phyloP scores from a whole-genome alignment of 1,140 invertebrate genomes.

The Linepithema humile region DNA sequence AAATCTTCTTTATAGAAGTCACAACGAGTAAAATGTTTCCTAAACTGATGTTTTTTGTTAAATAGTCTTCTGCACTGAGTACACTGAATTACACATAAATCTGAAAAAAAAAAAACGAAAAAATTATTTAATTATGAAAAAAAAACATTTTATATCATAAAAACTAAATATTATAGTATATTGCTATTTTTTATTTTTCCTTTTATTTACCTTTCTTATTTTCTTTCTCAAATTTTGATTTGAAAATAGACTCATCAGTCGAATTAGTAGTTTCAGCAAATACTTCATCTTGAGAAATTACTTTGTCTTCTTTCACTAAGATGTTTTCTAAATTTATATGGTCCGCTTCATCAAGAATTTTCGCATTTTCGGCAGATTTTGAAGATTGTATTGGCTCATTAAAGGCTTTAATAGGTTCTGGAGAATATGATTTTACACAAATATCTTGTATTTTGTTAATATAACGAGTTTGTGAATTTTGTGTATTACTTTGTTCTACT shows the following conservation, averaged over 20 bases:
- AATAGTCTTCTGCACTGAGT: slow-evolving; percentile 65
- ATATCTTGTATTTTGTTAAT: not conserved
- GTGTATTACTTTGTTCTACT: not conserved
- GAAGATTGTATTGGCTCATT: not conserved
- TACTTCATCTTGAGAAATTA: not conserved
- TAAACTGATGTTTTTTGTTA: slow-evolving; percentile 64
- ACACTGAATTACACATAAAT: slow-evolving; percentile 65
- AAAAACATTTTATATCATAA: not conserved
- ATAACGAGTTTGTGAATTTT: not conserved
- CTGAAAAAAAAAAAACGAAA: slow-evolving; percentile 56
- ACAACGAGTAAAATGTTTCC: slow-evolving; percentile 65
- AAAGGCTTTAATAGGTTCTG: not conserved
- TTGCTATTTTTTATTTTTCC: not conserved
- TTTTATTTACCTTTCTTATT: slow-evolving; percentile 8
- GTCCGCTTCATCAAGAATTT: not conserved
- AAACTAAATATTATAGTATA: not conserved
- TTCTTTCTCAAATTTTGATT: not conserved
- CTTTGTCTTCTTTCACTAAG: not conserved
- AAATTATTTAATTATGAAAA: not conserved
- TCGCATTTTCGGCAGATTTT: not conserved
- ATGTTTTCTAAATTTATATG: not conserved
- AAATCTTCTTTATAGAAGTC: slow-evolving; percentile 39
- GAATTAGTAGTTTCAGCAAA: not conserved
- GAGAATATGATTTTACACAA: not conserved
- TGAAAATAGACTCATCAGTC: not conserved